Percentiles rank a stretch among this genome's conserved stretches.
Evolutionary conservation across 2,113 vertebrate genomes (phyloP).

Genomic region (Microcebus jonahi): DNA sequence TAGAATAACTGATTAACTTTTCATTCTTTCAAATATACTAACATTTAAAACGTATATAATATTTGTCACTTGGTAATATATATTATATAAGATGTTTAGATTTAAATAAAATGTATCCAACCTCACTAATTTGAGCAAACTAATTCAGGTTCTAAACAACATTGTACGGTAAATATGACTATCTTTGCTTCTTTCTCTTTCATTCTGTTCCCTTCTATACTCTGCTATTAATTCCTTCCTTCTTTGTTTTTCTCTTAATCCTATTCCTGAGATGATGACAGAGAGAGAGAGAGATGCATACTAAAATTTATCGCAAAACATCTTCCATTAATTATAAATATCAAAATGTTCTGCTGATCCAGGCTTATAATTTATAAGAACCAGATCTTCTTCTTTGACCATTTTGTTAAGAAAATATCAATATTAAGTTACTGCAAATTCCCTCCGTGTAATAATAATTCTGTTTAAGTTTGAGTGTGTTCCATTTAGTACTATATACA

Average conservation of each 20-base stretch:
- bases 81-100: conserved; percentile 51
- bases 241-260: neutral
- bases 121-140: conserved; percentile 29
- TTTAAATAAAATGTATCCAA: conserved; percentile 44
- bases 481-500: neutral
- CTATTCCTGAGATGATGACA: neutral
- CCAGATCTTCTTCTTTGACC: neutral
- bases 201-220: neutral
- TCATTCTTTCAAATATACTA: conserved; percentile 65
- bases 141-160: neutral
- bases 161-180: neutral
- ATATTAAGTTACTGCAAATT: neutral
- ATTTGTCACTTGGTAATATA: conserved; percentile 40
- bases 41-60: conserved; percentile 57
- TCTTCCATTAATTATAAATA: neutral
- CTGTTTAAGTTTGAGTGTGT: neutral
- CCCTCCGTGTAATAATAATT: neutral
- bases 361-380: neutral
- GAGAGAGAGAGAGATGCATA: neutral
- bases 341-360: neutral
- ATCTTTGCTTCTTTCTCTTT: neutral
- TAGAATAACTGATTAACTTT: conserved; percentile 75
- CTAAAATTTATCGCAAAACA: conserved; percentile 5
- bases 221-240: neutral
- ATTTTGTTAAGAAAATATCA: neutral